Conservation (phyloP, 2,888 invertebrate species). For the Conops quadrifasciatus region DNA sequence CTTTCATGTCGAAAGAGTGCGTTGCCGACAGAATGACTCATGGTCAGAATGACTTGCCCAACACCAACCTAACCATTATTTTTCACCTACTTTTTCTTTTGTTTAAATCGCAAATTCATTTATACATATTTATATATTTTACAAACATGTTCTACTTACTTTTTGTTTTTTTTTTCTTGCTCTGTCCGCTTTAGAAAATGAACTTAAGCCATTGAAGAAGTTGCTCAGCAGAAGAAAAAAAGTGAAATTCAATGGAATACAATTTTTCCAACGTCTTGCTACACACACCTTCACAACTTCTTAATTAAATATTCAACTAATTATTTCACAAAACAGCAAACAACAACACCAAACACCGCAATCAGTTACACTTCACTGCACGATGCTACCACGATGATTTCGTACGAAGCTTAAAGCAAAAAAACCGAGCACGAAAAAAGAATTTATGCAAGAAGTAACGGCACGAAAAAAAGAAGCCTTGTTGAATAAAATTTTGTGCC, state of each 20-base stretch:
- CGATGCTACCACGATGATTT: neutral
- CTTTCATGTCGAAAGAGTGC: too few relatives aligned
- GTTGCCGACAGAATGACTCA: too few relatives aligned
- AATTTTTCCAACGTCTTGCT: slow-evolving; percentile 11
- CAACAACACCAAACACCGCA: neutral
- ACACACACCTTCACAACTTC: slow-evolving; percentile 20
- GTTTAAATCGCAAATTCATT: too few relatives aligned
- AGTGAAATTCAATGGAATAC: slow-evolving; percentile 5
- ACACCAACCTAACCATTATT: too few relatives aligned
- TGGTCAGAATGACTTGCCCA: too few relatives aligned
- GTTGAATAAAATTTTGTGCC: neutral
- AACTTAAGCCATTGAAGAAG: slow-evolving; percentile 21
- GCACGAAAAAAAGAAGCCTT: neutral
- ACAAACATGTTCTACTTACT: neutral
- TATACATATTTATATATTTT: neutral
- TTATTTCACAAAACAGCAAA: slow-evolving; percentile 29
- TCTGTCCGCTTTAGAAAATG: neutral
- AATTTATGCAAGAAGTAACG: too few relatives aligned
- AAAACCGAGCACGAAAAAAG: slow-evolving; percentile 36
- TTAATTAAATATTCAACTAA: slow-evolving; percentile 28
- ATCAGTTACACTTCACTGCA: slow-evolving; percentile 28
- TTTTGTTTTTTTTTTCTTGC: slow-evolving; percentile 1
- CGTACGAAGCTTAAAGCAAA: neutral
- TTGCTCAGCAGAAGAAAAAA: neutral
- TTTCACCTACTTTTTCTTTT: too few relatives aligned